These are phyloP conservation scores for Zingel zingel DNA, from an alignment of 2,113 vertebrate species.

Conservation along the genomic window DNA sequence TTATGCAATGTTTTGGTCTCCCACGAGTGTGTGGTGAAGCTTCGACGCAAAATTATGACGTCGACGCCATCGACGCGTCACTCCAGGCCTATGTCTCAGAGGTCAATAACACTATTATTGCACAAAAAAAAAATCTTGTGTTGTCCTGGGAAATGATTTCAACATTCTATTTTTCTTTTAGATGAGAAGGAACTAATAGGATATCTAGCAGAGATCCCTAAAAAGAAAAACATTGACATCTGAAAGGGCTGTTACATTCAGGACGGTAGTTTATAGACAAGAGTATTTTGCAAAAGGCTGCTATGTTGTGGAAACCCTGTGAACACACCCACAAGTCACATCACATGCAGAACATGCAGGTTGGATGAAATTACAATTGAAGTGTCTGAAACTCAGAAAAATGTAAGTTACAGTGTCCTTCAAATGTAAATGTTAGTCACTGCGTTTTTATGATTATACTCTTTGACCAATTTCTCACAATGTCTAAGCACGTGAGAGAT, in stretches of 20 bases:
- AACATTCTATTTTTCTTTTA: neutral
- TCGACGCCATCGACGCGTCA: no score
- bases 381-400: neutral
- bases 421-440: no score
- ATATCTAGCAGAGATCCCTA: no score
- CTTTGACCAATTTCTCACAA: no score
- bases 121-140: neutral
- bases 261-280: neutral
- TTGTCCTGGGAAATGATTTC: neutral
- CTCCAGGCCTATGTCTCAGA: constrained; percentile 21
- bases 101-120: constrained; percentile 34
- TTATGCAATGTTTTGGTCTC: no score
- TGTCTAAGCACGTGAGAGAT: no score
- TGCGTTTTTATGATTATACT: no score
- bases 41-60: no score
- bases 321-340: neutral
- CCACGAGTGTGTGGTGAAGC: no score
- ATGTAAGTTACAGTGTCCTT: no score
- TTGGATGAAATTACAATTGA: neutral
- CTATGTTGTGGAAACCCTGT: neutral
- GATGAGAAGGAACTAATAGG: no score
- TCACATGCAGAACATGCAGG: neutral
- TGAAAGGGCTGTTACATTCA: neutral
- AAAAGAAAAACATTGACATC: neutral
- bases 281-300: neutral